A percentile compares a stretch with the other conserved stretches of the same genome.
These are phyloP conservation scores for Cecidostiba fungosa DNA, from an alignment of 2,888 invertebrate genomes.

Conservation along the genomic window DNA sequence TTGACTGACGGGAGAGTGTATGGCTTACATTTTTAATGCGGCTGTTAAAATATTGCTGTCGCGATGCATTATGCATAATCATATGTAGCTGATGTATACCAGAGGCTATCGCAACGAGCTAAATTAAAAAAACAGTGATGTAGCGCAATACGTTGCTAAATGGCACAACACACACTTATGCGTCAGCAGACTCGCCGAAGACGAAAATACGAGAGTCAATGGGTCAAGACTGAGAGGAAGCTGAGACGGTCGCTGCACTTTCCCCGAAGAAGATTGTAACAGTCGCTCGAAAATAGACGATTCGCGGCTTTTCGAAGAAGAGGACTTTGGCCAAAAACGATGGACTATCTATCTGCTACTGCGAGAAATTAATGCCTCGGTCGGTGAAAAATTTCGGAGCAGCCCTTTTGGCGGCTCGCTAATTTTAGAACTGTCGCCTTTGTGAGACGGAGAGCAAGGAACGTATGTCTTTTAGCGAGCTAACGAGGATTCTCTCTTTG, in stretches of 20 bases:
- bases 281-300: constrained; percentile 48
- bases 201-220: constrained; percentile 54
- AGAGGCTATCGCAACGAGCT: neutral
- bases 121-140: neutral
- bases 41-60: neutral
- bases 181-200: neutral
- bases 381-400: neutral
- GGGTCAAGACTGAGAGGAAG: constrained; percentile 47
- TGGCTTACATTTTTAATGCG: neutral
- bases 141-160: neutral
- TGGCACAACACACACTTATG: too few relatives aligned
- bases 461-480: constrained; percentile 11
- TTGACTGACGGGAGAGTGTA: neutral
- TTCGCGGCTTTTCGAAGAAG: neutral
- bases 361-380: constrained; percentile 41
- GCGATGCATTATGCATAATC: neutral
- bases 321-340: neutral
- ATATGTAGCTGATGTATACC: neutral
- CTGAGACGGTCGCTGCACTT: neutral
- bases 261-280: constrained; percentile 18
- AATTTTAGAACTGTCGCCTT: constrained; percentile 26
- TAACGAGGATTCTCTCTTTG: neutral
- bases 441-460: neutral
- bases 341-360: neutral
- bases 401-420: neutral